These are phyloP conservation scores for Agrotis ipsilon DNA, from an alignment of 2,888 invertebrate genomes.

Conservation along the genomic window DNA sequence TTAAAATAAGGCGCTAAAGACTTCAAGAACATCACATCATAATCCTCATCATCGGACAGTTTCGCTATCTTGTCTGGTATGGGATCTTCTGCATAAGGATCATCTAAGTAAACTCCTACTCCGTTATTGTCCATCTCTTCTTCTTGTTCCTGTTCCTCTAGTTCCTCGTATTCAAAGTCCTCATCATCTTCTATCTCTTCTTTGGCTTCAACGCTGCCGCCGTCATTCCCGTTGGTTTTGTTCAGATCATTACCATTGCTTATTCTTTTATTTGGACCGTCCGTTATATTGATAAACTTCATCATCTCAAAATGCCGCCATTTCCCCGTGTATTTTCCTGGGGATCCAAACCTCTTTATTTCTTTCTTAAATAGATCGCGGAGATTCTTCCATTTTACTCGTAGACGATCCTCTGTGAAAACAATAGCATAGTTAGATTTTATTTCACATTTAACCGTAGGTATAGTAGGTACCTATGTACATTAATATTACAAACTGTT, in stretches of 20 bases:
- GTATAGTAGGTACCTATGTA: too few species aligned
- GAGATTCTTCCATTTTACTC: conserved; percentile 79
- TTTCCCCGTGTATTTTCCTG: conserved; percentile 68
- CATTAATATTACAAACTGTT: too few species aligned
- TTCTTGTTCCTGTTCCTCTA: conserved; percentile 34
- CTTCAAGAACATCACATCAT: conserved; percentile 78
- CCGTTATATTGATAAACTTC: conserved; percentile 63
- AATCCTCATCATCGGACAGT: conserved; percentile 68
- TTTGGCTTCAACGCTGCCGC: conserved; percentile 41
- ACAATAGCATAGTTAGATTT: not conserved
- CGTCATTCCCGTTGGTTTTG: conserved; percentile 16
- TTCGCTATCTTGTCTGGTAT: conserved; percentile 61
- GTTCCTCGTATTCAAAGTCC: conserved; percentile 32
- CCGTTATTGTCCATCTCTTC: conserved; percentile 33
- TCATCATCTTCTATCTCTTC: conserved; percentile 39
- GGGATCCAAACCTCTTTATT: conserved; percentile 59
- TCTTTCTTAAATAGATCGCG: conserved; percentile 75
- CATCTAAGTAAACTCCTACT: conserved; percentile 45
- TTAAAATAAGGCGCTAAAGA: conserved; percentile 78
- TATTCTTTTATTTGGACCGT: not conserved
- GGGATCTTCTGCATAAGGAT: conserved; percentile 58
- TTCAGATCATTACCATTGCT: not conserved
- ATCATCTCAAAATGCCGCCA: conserved; percentile 75
- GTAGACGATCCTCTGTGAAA: conserved; percentile 71
- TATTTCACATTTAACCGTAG: not conserved